Conservation (phyloP, 2,113 vertebrate genomes). For the Vireo altiloquus region DNA sequence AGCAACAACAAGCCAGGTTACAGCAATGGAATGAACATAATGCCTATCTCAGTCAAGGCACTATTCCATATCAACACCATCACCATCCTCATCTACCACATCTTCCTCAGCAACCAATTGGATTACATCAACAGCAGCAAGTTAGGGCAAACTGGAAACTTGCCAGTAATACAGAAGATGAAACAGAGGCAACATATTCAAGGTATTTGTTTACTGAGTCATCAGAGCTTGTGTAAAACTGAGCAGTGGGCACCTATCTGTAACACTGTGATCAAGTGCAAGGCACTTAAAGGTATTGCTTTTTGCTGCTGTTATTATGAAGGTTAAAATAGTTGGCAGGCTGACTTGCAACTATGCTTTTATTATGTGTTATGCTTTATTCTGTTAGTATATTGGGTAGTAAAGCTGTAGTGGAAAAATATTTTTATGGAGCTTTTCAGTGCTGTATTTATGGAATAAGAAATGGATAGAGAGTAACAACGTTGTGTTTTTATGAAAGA, state of each 20-base stretch:
- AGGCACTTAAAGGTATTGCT: constrained; percentile 21
- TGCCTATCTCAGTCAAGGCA: constrained; percentile 84
- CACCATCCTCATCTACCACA: constrained; percentile 86
- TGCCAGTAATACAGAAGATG: constrained; percentile 83
- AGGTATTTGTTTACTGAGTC: constrained; percentile 77
- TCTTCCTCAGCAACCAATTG: constrained; percentile 85
- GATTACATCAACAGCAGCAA: constrained; percentile 87
- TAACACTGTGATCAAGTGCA: constrained; percentile 40
- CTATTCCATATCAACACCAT: constrained; percentile 84
- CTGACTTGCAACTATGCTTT: constrained; percentile 18
- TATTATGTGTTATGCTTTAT: constrained; percentile 41
- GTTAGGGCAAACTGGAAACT: constrained; percentile 90
- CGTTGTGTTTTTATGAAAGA: constrained; percentile 8
- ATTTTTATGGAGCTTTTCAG: constrained; percentile 22
- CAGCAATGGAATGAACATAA: constrained; percentile 92
- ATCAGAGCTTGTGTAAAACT: neutral
- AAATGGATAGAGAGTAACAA: neutral
- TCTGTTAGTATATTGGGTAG: constrained; percentile 30
- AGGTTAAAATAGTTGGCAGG: constrained; percentile 11
- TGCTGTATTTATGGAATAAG: constrained; percentile 13
- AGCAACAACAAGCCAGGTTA: constrained; percentile 86
- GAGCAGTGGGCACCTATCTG: constrained; percentile 24
- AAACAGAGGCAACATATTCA: constrained; percentile 82
- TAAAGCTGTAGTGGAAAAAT: constrained; percentile 43
- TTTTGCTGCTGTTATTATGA: constrained; percentile 28